Evolutionary conservation across 2,113 vertebrate species (phyloP).

Genomic region (Benitochromis conjunctus): DNA sequence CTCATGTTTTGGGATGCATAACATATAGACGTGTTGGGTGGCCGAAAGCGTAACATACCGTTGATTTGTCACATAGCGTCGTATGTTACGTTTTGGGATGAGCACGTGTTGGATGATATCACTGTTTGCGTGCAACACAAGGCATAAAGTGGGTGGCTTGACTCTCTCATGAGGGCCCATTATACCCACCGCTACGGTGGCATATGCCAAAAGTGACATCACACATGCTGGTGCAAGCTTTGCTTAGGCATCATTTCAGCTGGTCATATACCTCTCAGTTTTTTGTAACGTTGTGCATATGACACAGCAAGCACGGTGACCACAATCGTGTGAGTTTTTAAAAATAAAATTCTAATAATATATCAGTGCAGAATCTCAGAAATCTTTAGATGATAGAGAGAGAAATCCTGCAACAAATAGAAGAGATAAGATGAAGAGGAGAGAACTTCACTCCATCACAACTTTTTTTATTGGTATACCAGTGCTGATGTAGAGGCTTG

Average conservation of each 20-base stretch:
- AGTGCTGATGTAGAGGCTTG: not conserved
- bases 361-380: not conserved
- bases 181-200: not conserved
- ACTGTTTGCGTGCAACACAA: not conserved
- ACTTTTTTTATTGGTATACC: not conserved
- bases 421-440: not conserved
- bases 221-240: not conserved
- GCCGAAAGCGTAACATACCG: too few species aligned
- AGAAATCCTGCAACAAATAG: not conserved
- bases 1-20: too few species aligned
- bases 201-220: not conserved
- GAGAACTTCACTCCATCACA: not conserved
- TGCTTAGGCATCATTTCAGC: fast-evolving
- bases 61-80: too few species aligned
- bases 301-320: not conserved
- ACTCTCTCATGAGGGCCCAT: not conserved
- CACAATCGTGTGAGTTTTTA: not conserved
- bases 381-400: not conserved
- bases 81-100: too few species aligned
- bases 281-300: not conserved
- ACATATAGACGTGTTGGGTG: too few species aligned
- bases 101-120: not conserved
- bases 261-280: not conserved
- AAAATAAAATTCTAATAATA: not conserved
- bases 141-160: not conserved